Percentiles rank a stretch among this genome's conserved stretches.
Evolutionary conservation across 2,797 vertebrate genomes (phyloP).

Genomic region (Morelia viridis): DNA sequence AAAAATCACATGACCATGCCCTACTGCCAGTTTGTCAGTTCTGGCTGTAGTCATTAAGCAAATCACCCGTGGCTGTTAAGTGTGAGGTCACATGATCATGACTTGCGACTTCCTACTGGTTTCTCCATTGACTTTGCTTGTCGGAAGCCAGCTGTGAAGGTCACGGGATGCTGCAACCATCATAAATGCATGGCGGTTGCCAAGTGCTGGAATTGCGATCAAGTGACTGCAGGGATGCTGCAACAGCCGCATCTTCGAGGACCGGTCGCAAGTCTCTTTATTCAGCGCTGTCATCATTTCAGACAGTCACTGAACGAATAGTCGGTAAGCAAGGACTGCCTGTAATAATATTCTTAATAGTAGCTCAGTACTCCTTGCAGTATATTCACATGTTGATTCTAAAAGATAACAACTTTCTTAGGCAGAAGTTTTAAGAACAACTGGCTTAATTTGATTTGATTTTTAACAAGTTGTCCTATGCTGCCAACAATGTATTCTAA

Average conservation of each 20-base stretch:
- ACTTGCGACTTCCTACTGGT: background rate
- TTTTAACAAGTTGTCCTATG: background rate
- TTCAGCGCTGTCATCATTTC: background rate
- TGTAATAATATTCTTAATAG: background rate
- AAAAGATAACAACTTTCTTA: background rate
- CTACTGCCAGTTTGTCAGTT: background rate
- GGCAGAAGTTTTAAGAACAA: background rate
- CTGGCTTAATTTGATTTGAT: background rate
- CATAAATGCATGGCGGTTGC: background rate
- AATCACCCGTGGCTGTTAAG: background rate
- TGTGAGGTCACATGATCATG: background rate
- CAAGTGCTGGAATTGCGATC: background rate
- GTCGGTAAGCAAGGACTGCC: background rate
- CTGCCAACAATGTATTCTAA: background rate
- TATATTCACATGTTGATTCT: background rate
- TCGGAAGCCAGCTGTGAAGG: background rate
- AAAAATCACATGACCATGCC: background rate
- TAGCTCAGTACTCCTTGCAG: background rate
- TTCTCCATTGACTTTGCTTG: background rate
- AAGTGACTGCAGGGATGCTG: background rate
- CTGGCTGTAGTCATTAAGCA: background rate
- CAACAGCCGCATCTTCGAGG: background rate
- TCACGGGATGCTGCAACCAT: background rate
- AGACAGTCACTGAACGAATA: background rate
- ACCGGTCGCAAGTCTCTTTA: background rate